A percentile compares a stretch with the other conserved stretches of the same genome.
phyloP scores from a whole-genome alignment of 2,888 invertebrate genomes.

The Seladonia tumulorum region DNA sequence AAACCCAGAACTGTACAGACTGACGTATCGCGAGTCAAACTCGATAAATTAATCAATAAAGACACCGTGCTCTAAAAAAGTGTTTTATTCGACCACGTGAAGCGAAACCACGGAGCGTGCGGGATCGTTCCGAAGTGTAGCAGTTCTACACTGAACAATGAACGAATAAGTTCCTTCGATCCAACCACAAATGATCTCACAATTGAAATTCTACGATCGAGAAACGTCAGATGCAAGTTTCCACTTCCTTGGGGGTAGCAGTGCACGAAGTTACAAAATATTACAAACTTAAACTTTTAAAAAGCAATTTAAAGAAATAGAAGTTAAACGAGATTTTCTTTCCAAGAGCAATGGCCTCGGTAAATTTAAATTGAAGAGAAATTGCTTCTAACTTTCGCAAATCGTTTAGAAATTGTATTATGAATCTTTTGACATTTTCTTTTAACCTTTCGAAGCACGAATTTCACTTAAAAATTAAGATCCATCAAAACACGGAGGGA shows the following conservation, averaged over 20 bases:
- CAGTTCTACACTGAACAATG: too few species aligned
- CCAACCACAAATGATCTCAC: background rate
- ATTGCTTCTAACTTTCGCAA: background rate
- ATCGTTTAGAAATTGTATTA: background rate
- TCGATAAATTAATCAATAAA: too few species aligned
- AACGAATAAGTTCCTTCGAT: background rate
- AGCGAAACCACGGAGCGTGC: too few species aligned
- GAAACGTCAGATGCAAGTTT: background rate
- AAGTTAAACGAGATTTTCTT: background rate
- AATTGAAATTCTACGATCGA: background rate
- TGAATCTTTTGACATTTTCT: background rate
- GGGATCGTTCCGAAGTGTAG: too few species aligned
- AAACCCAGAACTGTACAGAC: too few species aligned
- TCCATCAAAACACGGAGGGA: background rate
- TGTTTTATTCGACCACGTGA: too few species aligned
- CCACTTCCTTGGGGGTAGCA: background rate
- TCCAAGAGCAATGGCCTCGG: background rate
- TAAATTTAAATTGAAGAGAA: slow-evolving; percentile 1
- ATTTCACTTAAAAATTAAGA: background rate
- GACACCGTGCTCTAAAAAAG: too few species aligned
- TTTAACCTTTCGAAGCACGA: background rate
- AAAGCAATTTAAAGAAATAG: background rate
- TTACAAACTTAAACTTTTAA: background rate
- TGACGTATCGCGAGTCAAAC: too few species aligned
- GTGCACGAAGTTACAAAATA: background rate